These are phyloP conservation scores for Phataginus tetradactyla DNA, from an alignment of 2,797 vertebrate genomes.

Conservation along the genomic window DNA sequence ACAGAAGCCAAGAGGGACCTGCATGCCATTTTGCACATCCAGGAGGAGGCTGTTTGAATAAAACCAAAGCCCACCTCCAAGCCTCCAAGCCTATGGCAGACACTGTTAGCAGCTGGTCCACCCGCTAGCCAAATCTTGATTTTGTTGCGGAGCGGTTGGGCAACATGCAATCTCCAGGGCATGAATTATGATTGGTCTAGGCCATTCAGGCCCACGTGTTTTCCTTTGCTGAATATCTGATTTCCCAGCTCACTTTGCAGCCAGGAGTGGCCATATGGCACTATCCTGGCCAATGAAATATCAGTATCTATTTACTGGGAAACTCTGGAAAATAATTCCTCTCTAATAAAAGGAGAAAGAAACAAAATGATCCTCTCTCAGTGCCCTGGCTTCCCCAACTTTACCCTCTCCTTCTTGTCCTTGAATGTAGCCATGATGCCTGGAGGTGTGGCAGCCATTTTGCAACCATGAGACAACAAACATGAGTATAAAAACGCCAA, in stretches of 20 bases:
- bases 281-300: not conserved
- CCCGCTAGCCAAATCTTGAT: not conserved
- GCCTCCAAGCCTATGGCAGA: not conserved
- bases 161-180: not conserved
- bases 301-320: not conserved
- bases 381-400: not conserved
- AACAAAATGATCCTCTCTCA: not conserved
- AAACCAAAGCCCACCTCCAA: not conserved
- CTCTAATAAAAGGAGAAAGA: not conserved
- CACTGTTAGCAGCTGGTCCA: not conserved
- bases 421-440: not conserved
- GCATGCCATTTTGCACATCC: not conserved
- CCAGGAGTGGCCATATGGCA: not conserved
- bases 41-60: not conserved
- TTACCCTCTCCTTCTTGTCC: not conserved
- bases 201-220: not conserved
- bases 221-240: not conserved
- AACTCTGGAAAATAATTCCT: not conserved
- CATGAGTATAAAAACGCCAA: not conserved
- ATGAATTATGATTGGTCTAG: not conserved
- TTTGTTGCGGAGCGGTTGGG: not conserved
- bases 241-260: not conserved
- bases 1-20: not conserved
- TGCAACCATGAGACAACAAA: not conserved
- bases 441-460: not conserved